Evolutionary conservation across 2,113 vertebrate genomes (phyloP).

Genomic region (Abramis brama): DNA sequence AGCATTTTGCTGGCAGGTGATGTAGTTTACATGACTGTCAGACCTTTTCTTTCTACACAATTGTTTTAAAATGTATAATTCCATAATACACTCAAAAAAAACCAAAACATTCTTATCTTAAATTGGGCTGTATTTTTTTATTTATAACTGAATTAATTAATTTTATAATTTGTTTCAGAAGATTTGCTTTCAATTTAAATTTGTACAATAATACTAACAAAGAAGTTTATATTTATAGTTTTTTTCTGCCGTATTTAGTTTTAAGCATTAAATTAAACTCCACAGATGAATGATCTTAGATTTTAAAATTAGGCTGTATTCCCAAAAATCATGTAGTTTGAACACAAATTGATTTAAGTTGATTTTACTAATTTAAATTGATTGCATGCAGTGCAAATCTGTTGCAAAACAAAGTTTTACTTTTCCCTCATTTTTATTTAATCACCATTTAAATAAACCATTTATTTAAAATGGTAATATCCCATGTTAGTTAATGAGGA

Average conservation of each 20-base stretch:
- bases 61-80: slow-evolving; percentile 2
- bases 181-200: background rate
- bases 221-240: background rate
- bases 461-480: background rate
- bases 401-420: background rate
- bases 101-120: background rate
- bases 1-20: slow-evolving; percentile 46
- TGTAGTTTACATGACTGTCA: background rate
- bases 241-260: background rate
- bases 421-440: background rate
- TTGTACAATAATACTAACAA: background rate
- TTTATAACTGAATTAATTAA: background rate
- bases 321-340: no score
- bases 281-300: background rate
- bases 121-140: background rate
- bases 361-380: background rate
- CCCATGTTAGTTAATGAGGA: background rate
- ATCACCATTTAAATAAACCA: no score
- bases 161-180: background rate
- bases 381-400: background rate
- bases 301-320: no score
- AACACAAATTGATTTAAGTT: background rate
- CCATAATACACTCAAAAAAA: background rate
- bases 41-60: background rate
- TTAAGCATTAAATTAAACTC: background rate